Conservation (phyloP, 2,888 invertebrate species). For the Rotaria macrura region DNA sequence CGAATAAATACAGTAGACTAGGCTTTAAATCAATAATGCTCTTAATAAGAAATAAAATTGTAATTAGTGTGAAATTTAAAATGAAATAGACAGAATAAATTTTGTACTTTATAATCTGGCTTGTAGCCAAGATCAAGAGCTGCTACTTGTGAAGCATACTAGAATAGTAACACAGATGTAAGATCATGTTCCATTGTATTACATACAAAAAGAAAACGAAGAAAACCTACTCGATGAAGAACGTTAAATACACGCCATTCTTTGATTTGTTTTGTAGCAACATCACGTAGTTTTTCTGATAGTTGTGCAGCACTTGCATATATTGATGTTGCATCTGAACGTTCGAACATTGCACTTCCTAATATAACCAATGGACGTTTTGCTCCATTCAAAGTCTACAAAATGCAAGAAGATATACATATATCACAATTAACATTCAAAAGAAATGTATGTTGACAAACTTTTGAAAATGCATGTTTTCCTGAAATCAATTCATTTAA, state of each 20-base stretch:
- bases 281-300: conserved; percentile 51
- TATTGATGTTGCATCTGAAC: conserved; percentile 49
- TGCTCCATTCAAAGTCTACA: conserved; percentile 59
- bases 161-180: background rate
- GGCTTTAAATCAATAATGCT: conserved; percentile 57
- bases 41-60: background rate
- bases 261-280: conserved; percentile 36
- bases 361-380: conserved; percentile 80
- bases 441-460: conserved; percentile 34
- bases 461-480: conserved; percentile 61
- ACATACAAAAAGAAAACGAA: no score
- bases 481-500: conserved; percentile 66
- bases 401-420: no score
- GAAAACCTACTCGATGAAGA: conserved; percentile 64
- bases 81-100: background rate
- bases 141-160: conserved; percentile 60
- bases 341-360: conserved; percentile 71
- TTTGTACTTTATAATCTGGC: conserved; percentile 57
- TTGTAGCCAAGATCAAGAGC: conserved; percentile 87
- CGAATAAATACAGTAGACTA: conserved; percentile 73
- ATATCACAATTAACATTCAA: no score
- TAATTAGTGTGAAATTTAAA: background rate
- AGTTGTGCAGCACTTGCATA: conserved; percentile 60
- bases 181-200: background rate
- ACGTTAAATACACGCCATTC: conserved; percentile 78